Base-by-base conservation (phyloP, 2,888 invertebrate genomes). In the Xestia sexstrigata region DNA sequence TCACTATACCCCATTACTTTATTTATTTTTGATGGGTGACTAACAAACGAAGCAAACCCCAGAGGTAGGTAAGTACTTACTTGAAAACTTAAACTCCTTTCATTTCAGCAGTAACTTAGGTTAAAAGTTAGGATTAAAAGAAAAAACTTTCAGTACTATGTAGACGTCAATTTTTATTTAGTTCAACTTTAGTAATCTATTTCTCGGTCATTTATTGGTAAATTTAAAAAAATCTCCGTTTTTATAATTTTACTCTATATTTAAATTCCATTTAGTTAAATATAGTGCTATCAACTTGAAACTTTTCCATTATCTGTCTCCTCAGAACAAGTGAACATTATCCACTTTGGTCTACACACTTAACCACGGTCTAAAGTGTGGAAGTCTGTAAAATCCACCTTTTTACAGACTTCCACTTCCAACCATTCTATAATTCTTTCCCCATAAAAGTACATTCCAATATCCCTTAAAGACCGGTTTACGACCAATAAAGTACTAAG, bases 401-500 rank as follows among this genome's bases (percentile, higher is more conserved):
- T 0, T 26, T 23, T 39, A 39, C 13, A 39, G 11, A 39, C 63
- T 23, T 23, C 23, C 6, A 35, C 65, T 15, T 42, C 20, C 11
- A 26, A 45, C 13, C n/a, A n/a, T 30, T 72, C 1, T 20, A 52
- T 42, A 15, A 42, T 30, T 49, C 4, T 49, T 75, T 30, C 13
- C 30, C 63, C 47, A 20, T 62, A 76, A 49, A 47, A 20, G 7
- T 11, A 58, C 7, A 77, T 69, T 35, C 6, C 7, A 52, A 35
- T 62, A 63, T 52, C 23, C 35, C 26, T 30, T 39, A 47, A 63
- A 47, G 5, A 71, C 13, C 23, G 45, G 45, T 62, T 70, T 60
- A 52, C 23, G 23, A 42, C 30, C 17, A 49, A 49, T 74, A 73
- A 66, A 81, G 13, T 13, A n/a, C 20, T 17, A 15, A 45, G 13